Evolutionary conservation across 2,888 invertebrate species (phyloP).

Genomic region (Caenorhabditis japonica): DNA sequence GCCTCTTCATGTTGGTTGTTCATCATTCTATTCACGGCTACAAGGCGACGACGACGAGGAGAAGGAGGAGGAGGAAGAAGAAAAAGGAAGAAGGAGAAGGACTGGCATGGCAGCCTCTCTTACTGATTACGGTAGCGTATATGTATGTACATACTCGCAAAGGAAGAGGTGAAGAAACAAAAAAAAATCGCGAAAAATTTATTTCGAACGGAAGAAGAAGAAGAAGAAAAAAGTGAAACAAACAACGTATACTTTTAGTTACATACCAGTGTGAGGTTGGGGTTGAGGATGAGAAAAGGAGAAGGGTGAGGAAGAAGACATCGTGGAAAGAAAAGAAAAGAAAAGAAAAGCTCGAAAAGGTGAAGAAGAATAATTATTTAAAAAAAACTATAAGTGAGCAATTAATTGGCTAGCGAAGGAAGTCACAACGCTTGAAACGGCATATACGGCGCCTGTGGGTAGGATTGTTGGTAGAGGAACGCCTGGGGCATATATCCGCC

Average conservation of each 20-base stretch:
- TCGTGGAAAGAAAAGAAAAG: neutral
- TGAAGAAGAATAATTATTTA: neutral
- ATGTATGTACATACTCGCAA: too few species aligned
- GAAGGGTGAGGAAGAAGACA: neutral
- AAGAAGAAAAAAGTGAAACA: neutral
- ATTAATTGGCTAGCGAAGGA: neutral
- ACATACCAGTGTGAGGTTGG: slow-evolving; percentile 29
- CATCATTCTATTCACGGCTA: slow-evolving; percentile 39
- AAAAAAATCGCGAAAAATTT: neutral
- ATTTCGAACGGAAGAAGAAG: neutral
- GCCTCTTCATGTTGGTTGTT: slow-evolving; percentile 55
- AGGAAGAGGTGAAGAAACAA: neutral
- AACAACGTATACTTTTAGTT: slow-evolving; percentile 41
- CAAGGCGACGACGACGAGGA: slow-evolving; percentile 10
- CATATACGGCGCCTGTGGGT: slow-evolving; percentile 12
- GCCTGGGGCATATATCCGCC: slow-evolving; percentile 36
- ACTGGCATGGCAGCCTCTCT: slow-evolving; percentile 40
- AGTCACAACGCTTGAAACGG: too few species aligned
- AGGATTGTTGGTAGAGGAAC: slow-evolving; percentile 20
- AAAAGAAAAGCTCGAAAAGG: slow-evolving; percentile 18
- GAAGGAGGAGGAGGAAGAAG: too few species aligned
- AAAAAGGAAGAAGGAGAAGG: too few species aligned
- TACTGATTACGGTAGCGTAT: slow-evolving; percentile 38
- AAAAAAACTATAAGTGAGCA: too few species aligned
- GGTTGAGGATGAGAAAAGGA: slow-evolving; percentile 3